Evolutionary conservation across 53 echinoderm and acorn worm species (phyloP), one percentile per base, ranked within the genome.

Genomic region (Henricia sp.): DNA sequence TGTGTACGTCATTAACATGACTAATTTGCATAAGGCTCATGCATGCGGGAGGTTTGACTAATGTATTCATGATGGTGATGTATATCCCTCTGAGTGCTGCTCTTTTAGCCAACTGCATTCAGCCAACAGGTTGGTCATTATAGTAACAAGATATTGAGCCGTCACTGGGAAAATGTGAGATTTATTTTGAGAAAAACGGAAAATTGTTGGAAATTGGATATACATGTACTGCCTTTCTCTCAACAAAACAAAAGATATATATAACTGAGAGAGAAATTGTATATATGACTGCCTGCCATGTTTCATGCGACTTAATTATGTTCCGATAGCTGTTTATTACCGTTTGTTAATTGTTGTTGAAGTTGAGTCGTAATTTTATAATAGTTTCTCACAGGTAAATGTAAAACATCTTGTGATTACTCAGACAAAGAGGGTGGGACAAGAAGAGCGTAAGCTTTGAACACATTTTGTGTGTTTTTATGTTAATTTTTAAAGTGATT

Each of bases 181-280:
- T 32, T 60, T 32, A 32, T 60, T 32, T 60, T 29, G 30, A 29
- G 3, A 32, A 60, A 28, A 60, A 58, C 33, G 62, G 62, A 60
- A 60, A 60, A n/a, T 60, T 56, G 23, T 25, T 8, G 53, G 3
- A 16, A 3, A 53, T 8, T 53, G 62, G 33, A 1, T 52, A 72
- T 44, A n/a, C n/a, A n/a, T n/a, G n/a, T n/a, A 80, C 80, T 80
- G 80, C 80, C 80, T 80, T 80, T 50, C 80, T 80, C 80, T 63
- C 48, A 30, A 23, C 20, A 58, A 6, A 32, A 27, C 25, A 44
- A 19, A n/a, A 65, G 19, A 80, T 43, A 77, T n/a, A 59, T 54
- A 77, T 42, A 35, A 64, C 63, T 40, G 64, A 80, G 65, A 63
- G 77, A 77, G 62, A 43, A 56, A 80, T 64, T 80, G 80, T 80